These are phyloP conservation scores for Edolisoma coerulescens DNA, from an alignment of 2,113 vertebrate species.

Conservation along the genomic window DNA sequence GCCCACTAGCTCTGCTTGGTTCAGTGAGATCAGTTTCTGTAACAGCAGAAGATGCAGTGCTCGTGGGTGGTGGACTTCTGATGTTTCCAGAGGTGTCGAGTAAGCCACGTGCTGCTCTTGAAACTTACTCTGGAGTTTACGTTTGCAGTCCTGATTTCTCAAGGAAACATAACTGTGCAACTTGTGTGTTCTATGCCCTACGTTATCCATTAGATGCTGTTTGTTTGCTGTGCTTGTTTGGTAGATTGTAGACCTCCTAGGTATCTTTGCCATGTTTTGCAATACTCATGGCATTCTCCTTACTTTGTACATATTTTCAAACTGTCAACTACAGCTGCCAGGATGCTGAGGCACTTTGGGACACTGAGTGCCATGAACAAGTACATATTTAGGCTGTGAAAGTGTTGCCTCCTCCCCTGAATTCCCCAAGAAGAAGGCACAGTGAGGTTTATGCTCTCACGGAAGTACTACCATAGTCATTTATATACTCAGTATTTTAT, in stretches of 20 bases:
- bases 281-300: background rate
- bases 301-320: slow-evolving; percentile 12
- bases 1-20: background rate
- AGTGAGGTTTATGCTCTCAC: slow-evolving; percentile 24
- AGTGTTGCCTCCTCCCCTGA: slow-evolving; percentile 2
- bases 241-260: slow-evolving; percentile 19
- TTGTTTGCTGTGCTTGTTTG: slow-evolving; percentile 40
- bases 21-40: background rate
- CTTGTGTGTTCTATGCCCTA: background rate
- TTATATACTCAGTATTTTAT: background rate
- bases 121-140: background rate
- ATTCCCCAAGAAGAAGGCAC: background rate
- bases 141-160: background rate
- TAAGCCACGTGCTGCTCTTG: slow-evolving; percentile 41
- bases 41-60: background rate
- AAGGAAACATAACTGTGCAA: slow-evolving; percentile 7
- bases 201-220: background rate
- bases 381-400: slow-evolving; percentile 1
- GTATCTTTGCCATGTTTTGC: background rate
- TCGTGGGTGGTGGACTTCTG: background rate
- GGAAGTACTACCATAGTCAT: background rate
- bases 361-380: background rate
- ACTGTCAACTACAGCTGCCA: slow-evolving; percentile 10
- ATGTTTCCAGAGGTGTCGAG: background rate
- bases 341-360: slow-evolving; percentile 16